Base-by-base conservation (phyloP, 30 jellyfish, hydroid and myxozoan species). In the Phacellophora camtschatica region DNA sequence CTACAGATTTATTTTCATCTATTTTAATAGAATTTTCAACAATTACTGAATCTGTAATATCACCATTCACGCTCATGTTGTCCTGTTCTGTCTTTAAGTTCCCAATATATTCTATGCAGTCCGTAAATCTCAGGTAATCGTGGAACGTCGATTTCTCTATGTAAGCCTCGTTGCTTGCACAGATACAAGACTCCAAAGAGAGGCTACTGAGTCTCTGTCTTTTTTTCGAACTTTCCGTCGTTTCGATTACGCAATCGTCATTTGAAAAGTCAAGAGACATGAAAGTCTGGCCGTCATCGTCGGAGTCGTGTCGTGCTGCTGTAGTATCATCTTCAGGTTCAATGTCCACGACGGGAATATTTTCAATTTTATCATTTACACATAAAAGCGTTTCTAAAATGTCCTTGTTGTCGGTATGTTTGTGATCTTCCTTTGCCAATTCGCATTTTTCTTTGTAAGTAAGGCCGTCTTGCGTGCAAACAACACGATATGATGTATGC, bases 151-250 rank as follows among this genome's bases (percentile, higher is more conserved):
- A 43, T 43, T 71, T 71, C n/a, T 71, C 84, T 1, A 53, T 30
- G 28, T 31, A 22, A 15, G 71, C 84, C 63, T 71, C 84, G 56
- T 48, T 24, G n/a, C 39, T 43, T 8, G 49, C 28, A 51, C 36
- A 35, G 5, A 62, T 51, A 41, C 45, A 72, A 19, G 63, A 34
- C 6, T 72, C 86, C 53, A 50, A 53, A 72, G 86, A 45, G 86
- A 72, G 86, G 76, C 86, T 72, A 37, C 86, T 72, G n/a, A 72
- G 63, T 25, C 86, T 62, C 31, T 50, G 86, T 74, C 86, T 72
- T 67, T 72, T 72, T 3, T 16, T 51, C 28, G 86, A 61, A 11
- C 0, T 46, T 46, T 46, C 24, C 20, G 28, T 46, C 0, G 2
- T 46, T 2, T 29, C 61, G n/a, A 1, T 29, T 0, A 2, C 24